phyloP scores from a whole-genome alignment of 2,797 vertebrate genomes.

The Hydrocynus forskahlii region DNA sequence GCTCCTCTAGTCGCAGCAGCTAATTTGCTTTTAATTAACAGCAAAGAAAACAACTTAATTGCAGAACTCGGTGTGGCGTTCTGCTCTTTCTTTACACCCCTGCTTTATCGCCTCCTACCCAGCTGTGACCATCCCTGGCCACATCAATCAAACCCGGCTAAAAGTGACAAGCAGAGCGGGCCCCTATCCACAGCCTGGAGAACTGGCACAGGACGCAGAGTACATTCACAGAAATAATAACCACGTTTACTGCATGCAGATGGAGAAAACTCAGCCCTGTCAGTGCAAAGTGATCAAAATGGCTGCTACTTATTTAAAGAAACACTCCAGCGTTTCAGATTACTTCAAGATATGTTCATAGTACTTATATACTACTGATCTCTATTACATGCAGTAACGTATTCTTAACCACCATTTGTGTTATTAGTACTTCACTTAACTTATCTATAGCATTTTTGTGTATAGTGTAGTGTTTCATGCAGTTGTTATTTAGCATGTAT shows the following conservation, averaged over 20 bases:
- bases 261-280: conserved; percentile 7
- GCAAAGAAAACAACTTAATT: conserved; percentile 80
- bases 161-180: conserved; percentile 38
- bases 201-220: conserved; percentile 5
- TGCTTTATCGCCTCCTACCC: conserved; percentile 72
- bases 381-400: too few relatives aligned
- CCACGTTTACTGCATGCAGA: conserved; percentile 20
- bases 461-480: too few relatives aligned
- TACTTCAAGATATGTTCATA: too few relatives aligned
- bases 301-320: conserved; percentile 19
- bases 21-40: conserved; percentile 84
- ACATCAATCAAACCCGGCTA: conserved; percentile 75
- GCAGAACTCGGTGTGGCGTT: conserved; percentile 74
- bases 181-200: not conserved
- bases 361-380: too few relatives aligned
- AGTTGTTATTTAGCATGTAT: too few relatives aligned
- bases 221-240: conserved; percentile 45
- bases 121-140: conserved; percentile 70
- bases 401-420: too few relatives aligned
- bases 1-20: conserved; percentile 71
- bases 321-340: not conserved
- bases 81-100: conserved; percentile 73
- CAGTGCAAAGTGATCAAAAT: conserved; percentile 20
- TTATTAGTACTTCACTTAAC: too few relatives aligned
- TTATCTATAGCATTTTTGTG: too few relatives aligned